Conservation (phyloP, 1,140 invertebrate genomes). For the Drosophila cardini region DNA sequence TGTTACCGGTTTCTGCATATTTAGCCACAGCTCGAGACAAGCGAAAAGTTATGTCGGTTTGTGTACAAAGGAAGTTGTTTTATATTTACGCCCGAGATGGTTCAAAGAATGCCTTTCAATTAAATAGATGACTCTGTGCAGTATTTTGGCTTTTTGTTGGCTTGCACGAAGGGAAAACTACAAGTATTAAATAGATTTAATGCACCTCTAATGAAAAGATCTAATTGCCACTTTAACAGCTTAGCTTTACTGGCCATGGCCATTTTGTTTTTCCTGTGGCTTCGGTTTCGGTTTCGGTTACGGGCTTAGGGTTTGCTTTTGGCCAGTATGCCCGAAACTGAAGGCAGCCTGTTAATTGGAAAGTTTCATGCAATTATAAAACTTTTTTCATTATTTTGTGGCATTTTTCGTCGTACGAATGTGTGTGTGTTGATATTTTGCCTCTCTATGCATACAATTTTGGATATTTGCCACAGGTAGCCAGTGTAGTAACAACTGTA, state of each 20-base stretch:
- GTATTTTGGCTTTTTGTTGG: not conserved
- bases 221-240: constrained; percentile 67
- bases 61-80: constrained; percentile 75
- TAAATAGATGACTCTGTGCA: constrained; percentile 65
- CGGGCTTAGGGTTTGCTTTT: constrained; percentile 30
- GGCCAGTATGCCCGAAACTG: constrained; percentile 50
- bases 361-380: constrained; percentile 82
- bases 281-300: constrained; percentile 28
- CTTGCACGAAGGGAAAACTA: constrained; percentile 7
- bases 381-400: constrained; percentile 80
- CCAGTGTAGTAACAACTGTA: constrained; percentile 60
- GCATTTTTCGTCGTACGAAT: constrained; percentile 49
- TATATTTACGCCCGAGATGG: constrained; percentile 75
- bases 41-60: constrained; percentile 56
- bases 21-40: constrained; percentile 53
- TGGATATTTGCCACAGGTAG: constrained; percentile 52
- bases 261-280: not conserved
- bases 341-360: constrained; percentile 81
- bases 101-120: constrained; percentile 77
- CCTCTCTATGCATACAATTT: constrained; percentile 68
- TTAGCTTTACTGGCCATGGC: constrained; percentile 8
- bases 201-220: constrained; percentile 61
- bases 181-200: constrained; percentile 49
- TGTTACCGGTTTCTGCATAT: constrained; percentile 38
- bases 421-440: constrained; percentile 69